Percentiles rank a stretch among this genome's conserved stretches.
phyloP scores from a whole-genome alignment of 2,113 vertebrate species.

The Erinaceus europaeus region DNA sequence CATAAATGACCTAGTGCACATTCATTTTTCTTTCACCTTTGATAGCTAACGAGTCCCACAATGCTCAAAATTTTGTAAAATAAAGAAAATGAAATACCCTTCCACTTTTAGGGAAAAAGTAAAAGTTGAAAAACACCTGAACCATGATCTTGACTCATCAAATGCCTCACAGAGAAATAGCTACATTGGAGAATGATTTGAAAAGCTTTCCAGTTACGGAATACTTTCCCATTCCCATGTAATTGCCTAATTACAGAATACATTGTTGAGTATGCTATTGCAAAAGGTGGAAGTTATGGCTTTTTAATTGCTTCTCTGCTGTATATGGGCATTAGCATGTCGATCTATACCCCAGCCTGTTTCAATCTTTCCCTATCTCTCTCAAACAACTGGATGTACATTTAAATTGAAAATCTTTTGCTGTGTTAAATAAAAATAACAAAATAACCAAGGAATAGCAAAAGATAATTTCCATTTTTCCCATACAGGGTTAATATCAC shows the following conservation, averaged over 20 bases:
- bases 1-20: neutral
- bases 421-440: no score
- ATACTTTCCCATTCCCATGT: neutral
- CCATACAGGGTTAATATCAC: no score
- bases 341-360: no score
- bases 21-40: slow-evolving; percentile 29
- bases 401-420: no score
- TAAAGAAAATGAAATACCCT: neutral
- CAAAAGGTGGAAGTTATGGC: no score
- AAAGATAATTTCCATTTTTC: no score
- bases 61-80: neutral
- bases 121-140: neutral
- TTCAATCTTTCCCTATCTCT: no score
- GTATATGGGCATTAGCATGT: no score
- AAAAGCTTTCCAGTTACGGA: neutral
- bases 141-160: neutral
- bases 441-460: no score
- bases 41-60: neutral
- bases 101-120: neutral
- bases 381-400: no score
- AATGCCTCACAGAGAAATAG: neutral
- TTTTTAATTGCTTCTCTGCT: no score
- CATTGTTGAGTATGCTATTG: neutral
- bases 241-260: neutral
- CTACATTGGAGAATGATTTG: neutral